Evolutionary conservation across 2,113 vertebrate genomes (phyloP).

Genomic region (Chaetorhynchus papuensis): DNA sequence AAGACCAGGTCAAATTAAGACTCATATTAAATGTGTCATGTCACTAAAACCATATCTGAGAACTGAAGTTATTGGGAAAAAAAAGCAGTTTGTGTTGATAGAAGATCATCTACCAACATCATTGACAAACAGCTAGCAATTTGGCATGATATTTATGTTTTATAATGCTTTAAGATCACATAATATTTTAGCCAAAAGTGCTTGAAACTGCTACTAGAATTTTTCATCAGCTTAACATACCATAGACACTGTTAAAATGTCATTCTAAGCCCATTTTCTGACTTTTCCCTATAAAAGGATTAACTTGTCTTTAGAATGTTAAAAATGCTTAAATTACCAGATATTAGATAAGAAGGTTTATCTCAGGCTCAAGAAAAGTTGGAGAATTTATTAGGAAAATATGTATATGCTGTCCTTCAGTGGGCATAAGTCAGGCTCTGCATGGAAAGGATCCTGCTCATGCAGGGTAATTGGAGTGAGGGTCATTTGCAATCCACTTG

Average conservation of each 20-base stretch:
- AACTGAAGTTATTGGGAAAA: neutral
- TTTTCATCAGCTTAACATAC: constrained; percentile 46
- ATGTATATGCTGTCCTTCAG: neutral
- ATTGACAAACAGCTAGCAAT: neutral
- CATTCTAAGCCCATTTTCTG: constrained; percentile 58
- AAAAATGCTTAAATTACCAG: constrained; percentile 57
- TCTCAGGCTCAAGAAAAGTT: neutral
- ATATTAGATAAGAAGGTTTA: constrained; percentile 59
- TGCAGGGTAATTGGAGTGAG: neutral
- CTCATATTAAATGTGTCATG: neutral
- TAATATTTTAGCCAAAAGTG: neutral
- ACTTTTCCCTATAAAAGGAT: constrained; percentile 47
- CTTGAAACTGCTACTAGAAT: constrained; percentile 34
- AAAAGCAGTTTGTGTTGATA: neutral
- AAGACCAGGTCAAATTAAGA: neutral
- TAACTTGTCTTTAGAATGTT: constrained; percentile 57
- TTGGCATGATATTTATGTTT: neutral
- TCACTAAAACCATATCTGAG: neutral
- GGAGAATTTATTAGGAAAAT: constrained; percentile 36
- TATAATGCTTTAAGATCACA: neutral
- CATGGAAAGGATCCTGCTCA: neutral
- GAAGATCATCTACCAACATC: neutral
- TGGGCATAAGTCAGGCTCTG: neutral
- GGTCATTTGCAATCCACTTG: constrained; percentile 5
- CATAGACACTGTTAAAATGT: constrained; percentile 49